Conservation (phyloP, 2,797 vertebrate species). For the Mallotus villosus region DNA sequence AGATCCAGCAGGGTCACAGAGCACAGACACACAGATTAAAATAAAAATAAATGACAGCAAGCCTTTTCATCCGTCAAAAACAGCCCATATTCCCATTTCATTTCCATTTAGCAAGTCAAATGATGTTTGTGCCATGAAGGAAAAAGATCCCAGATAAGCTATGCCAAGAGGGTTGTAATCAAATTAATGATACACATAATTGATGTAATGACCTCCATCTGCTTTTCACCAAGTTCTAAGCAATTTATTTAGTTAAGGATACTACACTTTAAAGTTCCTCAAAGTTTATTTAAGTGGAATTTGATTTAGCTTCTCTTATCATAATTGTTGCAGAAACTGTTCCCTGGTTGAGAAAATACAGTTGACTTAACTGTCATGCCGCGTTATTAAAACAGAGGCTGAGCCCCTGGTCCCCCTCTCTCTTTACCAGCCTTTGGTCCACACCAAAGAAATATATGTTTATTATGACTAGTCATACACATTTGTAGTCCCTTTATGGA, state of each 20-base stretch:
- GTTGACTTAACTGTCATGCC: background rate
- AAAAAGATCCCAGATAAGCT: slow-evolving; percentile 27
- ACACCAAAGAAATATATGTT: slow-evolving; percentile 6
- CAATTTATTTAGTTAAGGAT: background rate
- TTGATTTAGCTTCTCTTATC: slow-evolving; percentile 1
- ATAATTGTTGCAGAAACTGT: background rate
- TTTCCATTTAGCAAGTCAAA: slow-evolving; percentile 48
- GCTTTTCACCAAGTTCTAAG: background rate
- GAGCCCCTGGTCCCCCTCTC: background rate
- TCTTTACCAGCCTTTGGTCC: background rate
- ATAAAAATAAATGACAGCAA: slow-evolving; percentile 56
- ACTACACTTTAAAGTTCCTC: background rate
- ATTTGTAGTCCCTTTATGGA: slow-evolving; percentile 38
- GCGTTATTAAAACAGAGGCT: background rate
- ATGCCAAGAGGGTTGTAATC: background rate
- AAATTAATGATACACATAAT: slow-evolving; percentile 37
- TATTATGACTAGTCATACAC: slow-evolving; percentile 30
- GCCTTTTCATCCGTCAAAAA: slow-evolving; percentile 52
- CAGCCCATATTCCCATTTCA: slow-evolving; percentile 35
- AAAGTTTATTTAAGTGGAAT: background rate
- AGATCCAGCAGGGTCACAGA: slow-evolving; percentile 68
- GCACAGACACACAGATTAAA: slow-evolving; percentile 51
- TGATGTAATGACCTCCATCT: slow-evolving; percentile 23
- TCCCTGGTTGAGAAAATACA: background rate
- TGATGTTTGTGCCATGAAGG: slow-evolving; percentile 26